phyloP scores from a whole-genome alignment of 53 echinoderm and acorn worm genomes.

The Holothuria leucospilota region DNA sequence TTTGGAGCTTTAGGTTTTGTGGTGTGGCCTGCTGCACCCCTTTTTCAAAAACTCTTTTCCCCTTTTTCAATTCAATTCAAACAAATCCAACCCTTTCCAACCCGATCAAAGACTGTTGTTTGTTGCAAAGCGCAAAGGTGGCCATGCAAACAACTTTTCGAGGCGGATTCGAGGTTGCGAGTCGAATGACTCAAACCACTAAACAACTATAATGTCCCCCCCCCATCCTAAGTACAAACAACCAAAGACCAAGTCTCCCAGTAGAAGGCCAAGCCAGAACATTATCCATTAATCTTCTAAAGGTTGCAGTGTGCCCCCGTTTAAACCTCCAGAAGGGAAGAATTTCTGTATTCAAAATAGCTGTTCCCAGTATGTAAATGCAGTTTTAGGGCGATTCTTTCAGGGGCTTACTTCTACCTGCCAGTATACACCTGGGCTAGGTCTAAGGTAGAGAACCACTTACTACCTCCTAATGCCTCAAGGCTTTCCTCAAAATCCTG shows the following conservation, averaged over 20 bases:
- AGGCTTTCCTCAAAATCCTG: conserved; percentile 30
- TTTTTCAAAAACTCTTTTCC: too few relatives aligned
- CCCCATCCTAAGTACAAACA: neutral
- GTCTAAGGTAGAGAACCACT: conserved; percentile 21
- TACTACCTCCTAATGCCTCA: neutral
- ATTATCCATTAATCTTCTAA: conserved; percentile 12
- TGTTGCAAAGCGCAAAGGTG: too few relatives aligned
- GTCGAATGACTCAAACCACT: conserved; percentile 8
- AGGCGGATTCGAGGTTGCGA: too few relatives aligned
- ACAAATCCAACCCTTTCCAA: too few relatives aligned
- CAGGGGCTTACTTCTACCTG: conserved; percentile 32
- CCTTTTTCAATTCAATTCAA: too few relatives aligned
- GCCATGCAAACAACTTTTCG: too few relatives aligned
- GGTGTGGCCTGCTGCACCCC: too few relatives aligned
- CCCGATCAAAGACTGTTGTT: conserved; percentile 20
- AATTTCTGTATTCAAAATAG: conserved; percentile 23
- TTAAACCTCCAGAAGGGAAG: conserved; percentile 18
- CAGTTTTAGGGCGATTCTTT: conserved; percentile 15
- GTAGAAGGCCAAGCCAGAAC: neutral
- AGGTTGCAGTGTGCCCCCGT: conserved; percentile 9
- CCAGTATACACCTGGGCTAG: conserved; percentile 16
- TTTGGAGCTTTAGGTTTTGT: conserved; percentile 16
- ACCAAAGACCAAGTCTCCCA: conserved; percentile 38
- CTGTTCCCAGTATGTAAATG: conserved; percentile 11
- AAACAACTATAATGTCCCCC: conserved; percentile 11